Base-by-base conservation (phyloP, 2,888 invertebrate genomes). In the Cyclophora albipunctata region DNA sequence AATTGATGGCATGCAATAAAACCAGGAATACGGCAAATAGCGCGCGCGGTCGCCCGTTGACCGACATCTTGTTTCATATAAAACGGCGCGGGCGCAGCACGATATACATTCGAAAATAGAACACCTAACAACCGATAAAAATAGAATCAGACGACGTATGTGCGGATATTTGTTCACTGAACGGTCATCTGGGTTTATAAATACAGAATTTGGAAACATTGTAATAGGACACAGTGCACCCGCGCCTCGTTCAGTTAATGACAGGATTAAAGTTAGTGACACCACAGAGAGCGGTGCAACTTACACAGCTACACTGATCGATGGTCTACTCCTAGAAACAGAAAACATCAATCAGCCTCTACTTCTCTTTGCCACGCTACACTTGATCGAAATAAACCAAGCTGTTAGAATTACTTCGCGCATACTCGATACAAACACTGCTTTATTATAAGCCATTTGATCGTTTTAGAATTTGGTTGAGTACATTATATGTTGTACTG, bases 311-410 rank as follows among this genome's bases (percentile, higher is more conserved):
- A 53, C 61, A 61, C 61, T 59, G 84, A 87, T 89, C 82, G 89
- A 89, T 71, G 89, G 88, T 89, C 89, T 89, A 89, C 88, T 86
- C 89, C 89, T 89, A 89, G 85, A 89, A 89, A 89, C 83, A 89
- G 82, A 87, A 89, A 86, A 88, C 82, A 85, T 85, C 86, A 84
- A 79, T 86, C 85, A 87, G 85, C 84, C 79, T 83, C 86, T 81
- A 84, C 79, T 71, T 71, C 62, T 69, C 62, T 70, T 65, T 67
- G 74, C 71, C 75, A 66, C 67, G 72, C 76, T 71, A 75, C 69
- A 69, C 67, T 60, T 71, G 62, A 69, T 64, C 69, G 60, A 59
- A 73, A 73, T 70, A 73, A 71, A 71, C 57, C 61, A 84, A 84
- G 84, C 82, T 67, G 80, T 82, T 79, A 73, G 66, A 78, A 20